Base-by-base conservation (phyloP, 1,140 invertebrate species). In the Idris sp. region DNA sequence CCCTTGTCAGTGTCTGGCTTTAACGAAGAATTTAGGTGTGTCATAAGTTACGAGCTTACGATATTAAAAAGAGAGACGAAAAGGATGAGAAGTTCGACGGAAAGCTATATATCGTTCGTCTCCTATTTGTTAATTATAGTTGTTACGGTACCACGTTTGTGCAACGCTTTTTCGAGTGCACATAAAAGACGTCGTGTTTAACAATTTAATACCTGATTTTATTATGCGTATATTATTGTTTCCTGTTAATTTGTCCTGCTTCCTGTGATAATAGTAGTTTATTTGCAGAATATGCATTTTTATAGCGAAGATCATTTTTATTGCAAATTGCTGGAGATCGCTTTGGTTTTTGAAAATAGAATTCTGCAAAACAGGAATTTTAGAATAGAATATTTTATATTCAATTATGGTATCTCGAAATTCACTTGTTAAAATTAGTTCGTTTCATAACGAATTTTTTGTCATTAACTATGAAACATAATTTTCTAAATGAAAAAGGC, bases 1-100 rank as follows among this genome's bases (percentile, higher is more conserved):
- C 83, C 83, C 85, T 84, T 86, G 84, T 86, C 84, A 86, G 83
- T 82, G 77, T 81, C 78, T 72, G 74, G 77, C 78, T 80, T 83
- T 82, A 83, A 81, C 80, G 76, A 83, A 81, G 84, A 84, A 85
- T 86, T 86, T 86, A 86, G 83, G 76, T 83, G 80, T 72, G 81
- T 72, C 74, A 74, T 77, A 83, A 80, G 78, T 81, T 80, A 84
- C 80, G 81, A 78, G 77, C 74, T 30, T 46, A 22, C n/a, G 33
- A 46, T 61, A 73, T 73, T 49, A 33, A 43, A 54, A 56, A 25
- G 38, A 5, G 19, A 44, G 16, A 33, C 40, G 59, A 71, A 71
- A 51, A 33, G 40, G 13, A 5, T 16, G 22, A 35, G 28, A 36
- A 6, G 11, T 51, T 43, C 8, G 8, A 13, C 25, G 30, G 19